Evolutionary conservation across 2,797 vertebrate genomes (phyloP).

Genomic region (Hapalemur alaotrensis): DNA sequence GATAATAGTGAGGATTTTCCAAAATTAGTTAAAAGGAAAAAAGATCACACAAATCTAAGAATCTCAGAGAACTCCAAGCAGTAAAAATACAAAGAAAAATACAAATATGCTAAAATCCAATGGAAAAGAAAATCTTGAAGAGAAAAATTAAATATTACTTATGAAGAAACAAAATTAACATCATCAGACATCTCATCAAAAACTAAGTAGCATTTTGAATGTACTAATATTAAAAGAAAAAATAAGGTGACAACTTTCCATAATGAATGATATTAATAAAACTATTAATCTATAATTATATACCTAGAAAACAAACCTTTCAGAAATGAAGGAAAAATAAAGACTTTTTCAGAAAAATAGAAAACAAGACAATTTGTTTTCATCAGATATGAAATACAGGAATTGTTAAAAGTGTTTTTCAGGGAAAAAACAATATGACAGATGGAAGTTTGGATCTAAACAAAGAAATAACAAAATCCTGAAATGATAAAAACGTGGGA

Average conservation of each 20-base stretch:
- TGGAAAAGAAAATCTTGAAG: neutral
- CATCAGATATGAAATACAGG: neutral
- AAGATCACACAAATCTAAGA: neutral
- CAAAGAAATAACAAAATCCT: neutral
- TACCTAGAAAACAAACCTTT: neutral
- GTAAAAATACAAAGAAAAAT: neutral
- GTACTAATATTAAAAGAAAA: neutral
- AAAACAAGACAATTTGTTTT: neutral
- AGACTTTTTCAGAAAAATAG: neutral
- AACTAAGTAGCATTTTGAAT: neutral
- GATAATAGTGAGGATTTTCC: neutral
- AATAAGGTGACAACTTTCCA: neutral
- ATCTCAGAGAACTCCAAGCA: neutral
- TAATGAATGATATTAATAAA: neutral
- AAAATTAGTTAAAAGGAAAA: neutral
- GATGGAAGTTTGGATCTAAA: neutral
- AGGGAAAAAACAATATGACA: neutral
- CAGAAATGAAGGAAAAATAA: neutral
- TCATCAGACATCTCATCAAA: neutral
- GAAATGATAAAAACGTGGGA: neutral
- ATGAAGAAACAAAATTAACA: neutral
- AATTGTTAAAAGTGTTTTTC: neutral
- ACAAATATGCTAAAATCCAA: neutral
- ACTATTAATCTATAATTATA: neutral
- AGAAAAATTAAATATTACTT: neutral